A percentile compares a stretch with the other conserved stretches of the same genome.
Evolutionary conservation across 1,140 invertebrate genomes (phyloP).

Genomic region (Bicyclus anynana): DNA sequence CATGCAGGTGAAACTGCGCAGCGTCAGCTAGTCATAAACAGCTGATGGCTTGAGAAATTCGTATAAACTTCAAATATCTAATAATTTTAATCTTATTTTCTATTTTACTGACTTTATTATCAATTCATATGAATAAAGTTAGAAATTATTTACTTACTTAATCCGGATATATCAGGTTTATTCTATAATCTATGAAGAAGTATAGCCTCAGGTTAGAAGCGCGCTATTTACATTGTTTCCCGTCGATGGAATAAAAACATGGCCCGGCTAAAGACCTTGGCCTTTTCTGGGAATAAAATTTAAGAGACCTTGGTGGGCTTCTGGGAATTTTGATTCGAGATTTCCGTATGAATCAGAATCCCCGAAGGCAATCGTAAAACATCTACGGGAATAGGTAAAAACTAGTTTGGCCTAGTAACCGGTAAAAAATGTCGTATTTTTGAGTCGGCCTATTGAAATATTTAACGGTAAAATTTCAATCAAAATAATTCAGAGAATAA

Average conservation of each 20-base stretch:
- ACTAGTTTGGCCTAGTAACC: not conserved
- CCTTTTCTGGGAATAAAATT: conserved; percentile 24
- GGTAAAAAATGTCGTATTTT: not conserved
- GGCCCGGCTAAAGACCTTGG: conserved; percentile 18
- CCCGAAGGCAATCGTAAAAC: not conserved
- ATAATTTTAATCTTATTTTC: no score
- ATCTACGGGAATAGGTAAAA: not conserved
- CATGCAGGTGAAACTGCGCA: no score
- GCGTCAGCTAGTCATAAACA: no score
- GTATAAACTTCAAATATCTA: no score
- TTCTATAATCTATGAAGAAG: no score
- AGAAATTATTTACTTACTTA: no score
- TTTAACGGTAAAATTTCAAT: no score
- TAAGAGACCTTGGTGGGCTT: conserved; percentile 17
- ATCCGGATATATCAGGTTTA: no score
- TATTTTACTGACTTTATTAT: no score
- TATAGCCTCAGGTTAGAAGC: conserved; percentile 9
- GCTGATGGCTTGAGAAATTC: no score
- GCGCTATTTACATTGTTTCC: conserved; percentile 19
- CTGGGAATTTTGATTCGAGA: conserved; percentile 24
- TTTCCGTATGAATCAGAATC: conserved; percentile 20
- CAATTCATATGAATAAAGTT: no score
- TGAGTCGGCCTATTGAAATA: not conserved
- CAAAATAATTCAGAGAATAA: no score
- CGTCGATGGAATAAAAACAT: conserved; percentile 17